phyloP scores from a whole-genome alignment of 1,140 invertebrate species.

The Sminthurinus signatus region DNA sequence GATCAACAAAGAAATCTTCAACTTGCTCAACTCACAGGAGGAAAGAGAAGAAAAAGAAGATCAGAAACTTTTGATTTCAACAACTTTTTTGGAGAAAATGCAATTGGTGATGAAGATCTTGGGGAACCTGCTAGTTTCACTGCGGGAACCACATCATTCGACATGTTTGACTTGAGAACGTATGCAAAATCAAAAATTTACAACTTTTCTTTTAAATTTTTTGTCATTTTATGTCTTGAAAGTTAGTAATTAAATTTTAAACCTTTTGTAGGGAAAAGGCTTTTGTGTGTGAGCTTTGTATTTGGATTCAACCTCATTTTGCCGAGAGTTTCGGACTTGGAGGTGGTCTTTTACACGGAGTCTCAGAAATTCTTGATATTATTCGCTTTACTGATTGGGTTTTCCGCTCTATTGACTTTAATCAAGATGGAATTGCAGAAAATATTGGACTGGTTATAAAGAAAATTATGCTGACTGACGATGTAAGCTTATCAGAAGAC shows the following conservation, averaged over 20 bases:
- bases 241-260: not conserved
- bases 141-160: not conserved
- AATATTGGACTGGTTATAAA: slow-evolving; percentile 18
- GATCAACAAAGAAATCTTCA: not conserved
- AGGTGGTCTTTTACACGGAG: slow-evolving; percentile 3
- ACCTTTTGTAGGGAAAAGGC: not conserved
- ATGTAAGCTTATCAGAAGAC: no score
- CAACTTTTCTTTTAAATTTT: not conserved
- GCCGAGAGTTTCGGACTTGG: slow-evolving; percentile 21
- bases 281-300: slow-evolving; percentile 14
- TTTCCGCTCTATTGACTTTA: slow-evolving; percentile 21
- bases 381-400: slow-evolving; percentile 16
- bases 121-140: not conserved
- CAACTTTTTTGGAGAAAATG: not conserved
- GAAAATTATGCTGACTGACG: slow-evolving; percentile 7
- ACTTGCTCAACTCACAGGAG: not conserved
- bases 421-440: slow-evolving; percentile 18
- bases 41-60: not conserved
- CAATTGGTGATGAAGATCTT: not conserved
- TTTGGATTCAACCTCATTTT: slow-evolving; percentile 30
- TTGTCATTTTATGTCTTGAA: not conserved
- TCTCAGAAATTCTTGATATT: slow-evolving; percentile 7
- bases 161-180: not conserved
- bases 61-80: not conserved
- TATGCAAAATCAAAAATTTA: not conserved